Evolutionary conservation across 2,113 vertebrate species (phyloP).

Genomic region (Octodon degus): DNA sequence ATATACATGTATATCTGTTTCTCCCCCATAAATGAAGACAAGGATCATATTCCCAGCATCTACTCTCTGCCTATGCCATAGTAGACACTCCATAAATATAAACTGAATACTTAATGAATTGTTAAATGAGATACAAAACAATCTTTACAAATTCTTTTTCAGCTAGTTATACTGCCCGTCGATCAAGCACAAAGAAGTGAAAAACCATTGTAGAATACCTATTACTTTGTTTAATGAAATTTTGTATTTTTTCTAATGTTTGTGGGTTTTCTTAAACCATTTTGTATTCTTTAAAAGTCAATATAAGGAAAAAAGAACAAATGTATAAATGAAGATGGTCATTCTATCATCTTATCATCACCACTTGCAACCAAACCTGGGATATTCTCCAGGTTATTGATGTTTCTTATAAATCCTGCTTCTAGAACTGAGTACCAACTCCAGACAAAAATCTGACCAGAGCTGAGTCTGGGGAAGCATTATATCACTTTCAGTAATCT

Average conservation of each 20-base stretch:
- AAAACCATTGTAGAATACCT: neutral
- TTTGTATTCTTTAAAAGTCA: too few species aligned
- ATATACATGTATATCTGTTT: neutral
- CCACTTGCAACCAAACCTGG: neutral
- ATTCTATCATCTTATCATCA: slow-evolving; percentile 38
- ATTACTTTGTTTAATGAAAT: too few species aligned
- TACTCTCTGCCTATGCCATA: neutral
- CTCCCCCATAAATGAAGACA: neutral
- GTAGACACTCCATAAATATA: neutral
- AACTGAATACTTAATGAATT: neutral
- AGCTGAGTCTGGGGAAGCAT: neutral
- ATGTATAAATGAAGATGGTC: neutral
- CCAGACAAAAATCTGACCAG: neutral
- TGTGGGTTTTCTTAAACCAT: too few species aligned
- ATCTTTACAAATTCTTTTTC: neutral
- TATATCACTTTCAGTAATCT: neutral
- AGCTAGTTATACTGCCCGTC: neutral
- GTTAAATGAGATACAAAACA: neutral
- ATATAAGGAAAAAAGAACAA: neutral
- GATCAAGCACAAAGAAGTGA: neutral
- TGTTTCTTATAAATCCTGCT: slow-evolving; percentile 61
- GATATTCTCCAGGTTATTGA: neutral
- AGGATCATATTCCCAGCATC: neutral
- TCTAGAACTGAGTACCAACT: slow-evolving; percentile 29
- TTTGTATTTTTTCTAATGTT: too few species aligned